Conservation (phyloP, 2,797 vertebrate species). For the Paedocypris micromegethes region DNA sequence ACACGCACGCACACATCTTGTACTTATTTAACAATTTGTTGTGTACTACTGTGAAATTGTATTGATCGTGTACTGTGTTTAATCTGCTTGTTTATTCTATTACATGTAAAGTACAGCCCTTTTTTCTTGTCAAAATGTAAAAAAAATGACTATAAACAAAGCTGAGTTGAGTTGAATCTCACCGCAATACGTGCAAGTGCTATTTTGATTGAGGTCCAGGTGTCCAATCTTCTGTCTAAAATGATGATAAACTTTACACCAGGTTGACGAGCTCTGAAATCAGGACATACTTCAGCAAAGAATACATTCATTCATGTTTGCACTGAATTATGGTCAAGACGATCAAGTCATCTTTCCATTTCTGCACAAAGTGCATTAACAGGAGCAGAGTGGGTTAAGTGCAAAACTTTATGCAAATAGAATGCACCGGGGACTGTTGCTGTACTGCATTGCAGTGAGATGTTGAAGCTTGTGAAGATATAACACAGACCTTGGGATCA, state of each 20-base stretch:
- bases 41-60: no score
- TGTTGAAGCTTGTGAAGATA: slow-evolving; percentile 23
- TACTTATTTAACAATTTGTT: no score
- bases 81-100: no score
- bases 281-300: background rate
- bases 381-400: no score
- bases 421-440: slow-evolving; percentile 45
- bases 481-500: slow-evolving; percentile 80
- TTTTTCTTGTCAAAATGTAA: background rate
- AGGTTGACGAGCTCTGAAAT: slow-evolving; percentile 76
- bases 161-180: slow-evolving; percentile 52
- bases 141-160: background rate
- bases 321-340: background rate
- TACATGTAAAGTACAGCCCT: no score
- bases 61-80: no score
- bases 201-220: slow-evolving; percentile 91
- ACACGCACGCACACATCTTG: no score
- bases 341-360: background rate
- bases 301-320: background rate
- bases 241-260: slow-evolving; percentile 91
- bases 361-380: background rate
- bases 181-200: slow-evolving; percentile 89
- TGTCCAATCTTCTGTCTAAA: slow-evolving; percentile 91
- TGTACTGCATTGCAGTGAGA: slow-evolving; percentile 58
- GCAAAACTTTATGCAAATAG: slow-evolving; percentile 13